These are phyloP conservation scores for Steinernema hermaphroditum DNA, from an alignment of 2,888 invertebrate genomes.

Conservation along the genomic window DNA sequence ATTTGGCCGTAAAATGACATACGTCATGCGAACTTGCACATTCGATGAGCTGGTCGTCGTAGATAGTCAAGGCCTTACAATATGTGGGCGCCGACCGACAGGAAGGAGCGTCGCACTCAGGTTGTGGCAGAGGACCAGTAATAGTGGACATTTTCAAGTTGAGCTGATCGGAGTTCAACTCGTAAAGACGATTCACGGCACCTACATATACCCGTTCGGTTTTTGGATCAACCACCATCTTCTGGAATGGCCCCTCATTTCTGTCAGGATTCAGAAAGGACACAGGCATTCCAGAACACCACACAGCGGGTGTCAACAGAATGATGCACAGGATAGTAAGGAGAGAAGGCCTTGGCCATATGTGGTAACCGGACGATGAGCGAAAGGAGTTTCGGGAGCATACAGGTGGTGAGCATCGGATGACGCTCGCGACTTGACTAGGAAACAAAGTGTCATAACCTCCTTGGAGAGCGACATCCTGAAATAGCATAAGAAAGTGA, in stretches of 20 bases:
- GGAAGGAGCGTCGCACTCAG: constrained; percentile 40
- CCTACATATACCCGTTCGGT: constrained; percentile 63
- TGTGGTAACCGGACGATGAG: neutral
- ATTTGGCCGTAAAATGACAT: constrained; percentile 20
- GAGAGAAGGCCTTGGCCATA: constrained; percentile 10
- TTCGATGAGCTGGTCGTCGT: constrained; percentile 61
- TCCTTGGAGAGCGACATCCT: neutral
- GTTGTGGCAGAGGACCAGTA: constrained; percentile 59
- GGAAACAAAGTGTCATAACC: neutral
- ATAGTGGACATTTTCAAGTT: constrained; percentile 50
- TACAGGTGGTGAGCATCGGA: neutral
- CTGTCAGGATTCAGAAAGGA: constrained; percentile 1
- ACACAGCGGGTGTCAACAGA: neutral
- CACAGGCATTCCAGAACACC: neutral
- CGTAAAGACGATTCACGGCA: constrained; percentile 64
- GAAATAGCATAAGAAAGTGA: neutral
- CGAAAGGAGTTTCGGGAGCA: neutral
- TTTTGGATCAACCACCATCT: constrained; percentile 54
- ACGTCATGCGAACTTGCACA: constrained; percentile 57
- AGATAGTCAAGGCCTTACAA: constrained; percentile 61
- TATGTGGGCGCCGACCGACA: constrained; percentile 37
- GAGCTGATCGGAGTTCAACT: constrained; percentile 53
- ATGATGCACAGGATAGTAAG: neutral
- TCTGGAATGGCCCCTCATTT: constrained; percentile 7
- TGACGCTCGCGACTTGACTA: constrained; percentile 12